A percentile compares a stretch with the other conserved stretches of the same genome.
These are phyloP conservation scores for Perdita meconis DNA, from an alignment of 2,888 invertebrate genomes.

Conservation along the genomic window DNA sequence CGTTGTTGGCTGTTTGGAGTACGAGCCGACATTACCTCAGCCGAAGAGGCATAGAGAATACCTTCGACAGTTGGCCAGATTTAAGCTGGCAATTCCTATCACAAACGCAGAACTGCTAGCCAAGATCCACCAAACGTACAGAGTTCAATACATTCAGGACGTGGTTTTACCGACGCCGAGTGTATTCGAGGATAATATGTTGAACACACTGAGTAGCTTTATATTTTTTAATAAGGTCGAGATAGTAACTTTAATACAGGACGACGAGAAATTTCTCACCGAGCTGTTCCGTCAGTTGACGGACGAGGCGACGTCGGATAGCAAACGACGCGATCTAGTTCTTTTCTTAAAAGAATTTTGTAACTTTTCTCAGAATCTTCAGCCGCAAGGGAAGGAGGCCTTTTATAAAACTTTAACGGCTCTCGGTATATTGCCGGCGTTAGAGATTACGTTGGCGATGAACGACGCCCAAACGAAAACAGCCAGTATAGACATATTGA, in stretches of 20 bases:
- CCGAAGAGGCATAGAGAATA: conserved; percentile 98
- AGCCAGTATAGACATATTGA: conserved; percentile 98
- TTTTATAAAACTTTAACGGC: conserved; percentile 98
- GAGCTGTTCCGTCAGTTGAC: conserved; percentile 97
- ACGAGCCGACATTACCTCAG: conserved; percentile 94
- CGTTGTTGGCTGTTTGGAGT: conserved; percentile 99
- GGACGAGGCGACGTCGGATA: conserved; percentile 93
- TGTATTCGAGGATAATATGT: conserved; percentile 99
- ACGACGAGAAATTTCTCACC: conserved; percentile 98
- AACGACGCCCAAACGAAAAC: conserved; percentile 97
- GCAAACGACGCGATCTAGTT: conserved; percentile 96
- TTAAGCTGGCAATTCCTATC: conserved; percentile 97
- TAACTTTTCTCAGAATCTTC: conserved; percentile 99
- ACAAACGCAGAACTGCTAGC: conserved; percentile 96
- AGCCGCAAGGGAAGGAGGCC: conserved; percentile 97
- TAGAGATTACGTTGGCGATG: conserved; percentile 95
- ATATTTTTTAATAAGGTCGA: conserved; percentile 99
- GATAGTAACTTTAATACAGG: conserved; percentile 98
- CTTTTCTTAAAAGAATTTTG: conserved; percentile 99
- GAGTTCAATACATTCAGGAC: conserved; percentile 99
- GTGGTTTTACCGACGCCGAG: conserved; percentile 99
- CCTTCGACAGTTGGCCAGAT: conserved; percentile 95
- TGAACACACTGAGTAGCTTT: conserved; percentile 98
- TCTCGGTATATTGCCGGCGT: conserved; percentile 93
- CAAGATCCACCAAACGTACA: conserved; percentile 99